Base-by-base conservation (phyloP, 2,888 invertebrate species). In the Epistrophe eligans region DNA sequence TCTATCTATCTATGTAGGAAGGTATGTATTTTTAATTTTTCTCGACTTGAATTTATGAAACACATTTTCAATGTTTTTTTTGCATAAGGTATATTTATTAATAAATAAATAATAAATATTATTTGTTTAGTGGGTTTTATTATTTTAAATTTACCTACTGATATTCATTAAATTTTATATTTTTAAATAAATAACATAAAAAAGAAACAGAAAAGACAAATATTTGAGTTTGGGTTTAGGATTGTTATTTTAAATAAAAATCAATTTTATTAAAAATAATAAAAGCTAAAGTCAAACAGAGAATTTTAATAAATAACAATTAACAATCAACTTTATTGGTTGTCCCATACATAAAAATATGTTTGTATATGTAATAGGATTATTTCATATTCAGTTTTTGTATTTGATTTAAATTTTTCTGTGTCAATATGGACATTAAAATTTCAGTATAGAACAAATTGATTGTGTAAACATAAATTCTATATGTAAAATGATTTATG, bases 21-120 rank as follows among this genome's bases (percentile, higher is more conserved):
- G 4, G 4, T 17, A 9, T 48, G 17, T 10, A 3, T 10, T n/a
- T 9, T 8, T 0, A 32, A 13, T 66, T 17, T 45, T 64, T n/a
- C 13, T 52, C 11, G 11, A 57, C 48, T 48, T 71, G 77, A 77
- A 64, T 62, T 52, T 38, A 38, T 55, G 64, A 72, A 71, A 60
- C 9, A 55, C 45, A 45, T 24, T 62, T 43, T 62, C 15, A 62
- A 24, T n/a, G 9, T 8, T 35, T 35, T 43, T 24, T 40, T 40
- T 13, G 40, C 38, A 13, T 11, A 7, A 38, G n/a, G 6, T 2
- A 15, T 0, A 24, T 13, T 0, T 52, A 24, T 52, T 50, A 11
- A 52, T 32, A 0, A 15, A 32, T 15, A 32, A 28, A 24, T 0
- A 24, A 62, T 13, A 62, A 43, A 62, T n/a, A 43, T 15, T 4